These are phyloP conservation scores for Macroramphosus scolopax DNA, from an alignment of 2,797 vertebrate species.

Conservation along the genomic window DNA sequence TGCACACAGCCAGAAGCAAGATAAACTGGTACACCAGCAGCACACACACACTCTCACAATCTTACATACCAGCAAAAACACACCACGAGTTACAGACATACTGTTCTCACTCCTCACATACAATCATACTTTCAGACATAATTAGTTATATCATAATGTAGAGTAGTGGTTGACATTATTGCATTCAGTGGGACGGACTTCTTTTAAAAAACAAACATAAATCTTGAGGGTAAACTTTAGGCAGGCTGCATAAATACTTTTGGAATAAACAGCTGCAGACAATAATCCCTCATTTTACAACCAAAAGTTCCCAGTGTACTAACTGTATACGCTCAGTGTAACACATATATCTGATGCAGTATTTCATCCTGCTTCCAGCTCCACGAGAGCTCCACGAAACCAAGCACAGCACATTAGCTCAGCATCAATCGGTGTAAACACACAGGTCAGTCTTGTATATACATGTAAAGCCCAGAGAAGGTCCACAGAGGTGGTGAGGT, in stretches of 20 bases:
- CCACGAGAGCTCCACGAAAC: neutral
- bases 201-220: neutral
- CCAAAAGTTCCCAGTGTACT: conserved; percentile 5
- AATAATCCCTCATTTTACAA: conserved; percentile 4
- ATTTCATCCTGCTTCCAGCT: too few relatives aligned
- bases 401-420: conserved; percentile 10
- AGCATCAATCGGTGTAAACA: conserved; percentile 20
- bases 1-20: conserved; percentile 8
- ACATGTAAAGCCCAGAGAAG: conserved; percentile 16
- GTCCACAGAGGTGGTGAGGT: conserved; percentile 15
- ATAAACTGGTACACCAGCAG: neutral
- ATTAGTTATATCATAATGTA: neutral
- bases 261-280: conserved; percentile 15
- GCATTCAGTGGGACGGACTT: conserved; percentile 11
- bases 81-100: neutral
- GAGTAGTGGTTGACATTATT: conserved; percentile 20
- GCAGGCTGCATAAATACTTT: conserved; percentile 23
- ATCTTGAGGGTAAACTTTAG: conserved; percentile 7
- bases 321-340: neutral
- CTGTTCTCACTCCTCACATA: neutral
- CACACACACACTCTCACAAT: conserved; percentile 12
- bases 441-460: conserved; percentile 18
- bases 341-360: neutral
- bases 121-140: conserved; percentile 7
- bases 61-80: neutral